phyloP scores from a whole-genome alignment of 2,888 invertebrate species.

The Nematopogon swammerdamellus region DNA sequence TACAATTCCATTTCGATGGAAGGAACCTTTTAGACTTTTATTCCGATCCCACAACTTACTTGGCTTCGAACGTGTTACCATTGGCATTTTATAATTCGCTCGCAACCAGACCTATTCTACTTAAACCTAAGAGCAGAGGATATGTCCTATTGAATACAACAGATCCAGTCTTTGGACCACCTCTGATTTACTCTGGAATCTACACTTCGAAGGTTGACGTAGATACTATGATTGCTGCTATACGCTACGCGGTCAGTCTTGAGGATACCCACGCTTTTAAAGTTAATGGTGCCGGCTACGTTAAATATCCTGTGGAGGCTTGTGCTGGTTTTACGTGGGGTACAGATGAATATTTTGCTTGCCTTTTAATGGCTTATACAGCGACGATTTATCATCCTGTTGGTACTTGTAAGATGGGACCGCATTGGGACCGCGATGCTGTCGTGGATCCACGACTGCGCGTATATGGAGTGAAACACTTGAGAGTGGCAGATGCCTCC shows the following conservation, averaged over 20 bases:
- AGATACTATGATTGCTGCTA: constrained; percentile 56
- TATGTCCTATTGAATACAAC: constrained; percentile 59
- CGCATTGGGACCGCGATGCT: constrained; percentile 52
- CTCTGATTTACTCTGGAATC: constrained; percentile 72
- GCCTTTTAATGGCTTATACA: constrained; percentile 61
- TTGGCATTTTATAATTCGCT: constrained; percentile 62
- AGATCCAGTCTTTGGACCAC: constrained; percentile 69
- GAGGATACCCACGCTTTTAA: constrained; percentile 59
- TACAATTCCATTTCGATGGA: constrained; percentile 65
- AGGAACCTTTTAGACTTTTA: constrained; percentile 55
- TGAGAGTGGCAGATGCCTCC: constrained; percentile 72
- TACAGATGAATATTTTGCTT: constrained; percentile 64
- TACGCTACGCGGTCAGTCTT: constrained; percentile 56
- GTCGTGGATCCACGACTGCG: constrained; percentile 66
- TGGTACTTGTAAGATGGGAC: constrained; percentile 71
- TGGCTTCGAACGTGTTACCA: constrained; percentile 48
- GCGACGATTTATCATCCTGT: constrained; percentile 50
- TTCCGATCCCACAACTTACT: constrained; percentile 50
- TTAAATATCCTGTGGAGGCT: constrained; percentile 55
- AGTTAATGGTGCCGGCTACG: constrained; percentile 51
- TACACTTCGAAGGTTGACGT: constrained; percentile 64
- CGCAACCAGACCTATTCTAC: constrained; percentile 57
- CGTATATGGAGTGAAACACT: constrained; percentile 60
- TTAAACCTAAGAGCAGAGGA: constrained; percentile 64
- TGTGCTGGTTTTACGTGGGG: constrained; percentile 57